Percentiles rank a stretch among this genome's conserved stretches.
phyloP scores from a whole-genome alignment of 1,140 invertebrate species.

The Trichomalopsis sarcophagae region DNA sequence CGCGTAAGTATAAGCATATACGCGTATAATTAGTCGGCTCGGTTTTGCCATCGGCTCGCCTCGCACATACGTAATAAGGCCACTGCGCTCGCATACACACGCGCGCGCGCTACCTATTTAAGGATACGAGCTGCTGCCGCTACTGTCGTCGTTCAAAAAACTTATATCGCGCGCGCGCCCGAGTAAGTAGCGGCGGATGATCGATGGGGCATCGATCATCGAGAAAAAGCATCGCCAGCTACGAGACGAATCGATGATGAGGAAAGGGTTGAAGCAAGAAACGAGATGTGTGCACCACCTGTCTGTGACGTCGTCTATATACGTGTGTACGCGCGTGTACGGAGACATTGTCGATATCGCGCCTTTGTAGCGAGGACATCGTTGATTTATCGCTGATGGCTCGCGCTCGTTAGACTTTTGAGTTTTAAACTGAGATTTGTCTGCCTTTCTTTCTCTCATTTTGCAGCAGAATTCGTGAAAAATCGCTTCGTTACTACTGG shows the following conservation, averaged over 20 bases:
- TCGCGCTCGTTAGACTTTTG: not conserved
- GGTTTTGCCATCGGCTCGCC: slow-evolving; percentile 12
- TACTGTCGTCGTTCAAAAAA: slow-evolving; percentile 59
- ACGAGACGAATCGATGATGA: slow-evolving; percentile 48
- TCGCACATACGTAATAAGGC: slow-evolving; percentile 46
- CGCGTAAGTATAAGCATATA: not conserved
- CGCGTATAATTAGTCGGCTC: slow-evolving; percentile 42
- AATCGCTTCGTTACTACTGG: not conserved
- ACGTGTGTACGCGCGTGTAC: not conserved
- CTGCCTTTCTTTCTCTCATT: not conserved
- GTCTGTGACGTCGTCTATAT: not conserved
- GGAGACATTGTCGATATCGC: slow-evolving; percentile 43
- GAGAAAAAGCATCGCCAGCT: slow-evolving; percentile 60
- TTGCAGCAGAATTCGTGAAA: not conserved
- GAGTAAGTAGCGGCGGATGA: slow-evolving; percentile 58
- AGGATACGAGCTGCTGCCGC: slow-evolving; percentile 3
- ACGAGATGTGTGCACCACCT: slow-evolving; percentile 5
- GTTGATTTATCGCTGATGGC: slow-evolving; percentile 34
- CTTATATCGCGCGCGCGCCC: slow-evolving; percentile 30
- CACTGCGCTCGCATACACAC: not conserved
- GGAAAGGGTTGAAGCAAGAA: slow-evolving; percentile 9
- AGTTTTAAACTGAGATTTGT: not conserved
- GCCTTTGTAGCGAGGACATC: slow-evolving; percentile 13
- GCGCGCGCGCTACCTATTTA: slow-evolving; percentile 45
- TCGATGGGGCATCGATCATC: slow-evolving; percentile 66